phyloP scores from a whole-genome alignment of 2,113 vertebrate genomes.

The Nibea albiflora region DNA sequence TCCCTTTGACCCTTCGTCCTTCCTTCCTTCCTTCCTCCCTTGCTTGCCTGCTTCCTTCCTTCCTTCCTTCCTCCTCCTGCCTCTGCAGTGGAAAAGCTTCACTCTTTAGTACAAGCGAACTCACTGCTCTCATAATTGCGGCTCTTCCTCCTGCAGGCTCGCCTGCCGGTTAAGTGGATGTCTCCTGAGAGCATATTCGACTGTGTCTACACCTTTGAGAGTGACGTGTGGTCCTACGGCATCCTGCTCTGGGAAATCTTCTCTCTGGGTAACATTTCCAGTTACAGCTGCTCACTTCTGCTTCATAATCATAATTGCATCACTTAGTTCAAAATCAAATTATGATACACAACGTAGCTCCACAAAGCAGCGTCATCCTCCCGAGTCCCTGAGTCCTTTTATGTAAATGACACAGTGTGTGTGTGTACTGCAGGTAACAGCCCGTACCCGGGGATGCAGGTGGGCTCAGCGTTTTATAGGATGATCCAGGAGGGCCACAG shows the following conservation, averaged over 20 bases:
- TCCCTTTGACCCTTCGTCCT: not conserved
- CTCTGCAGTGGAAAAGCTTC: no score
- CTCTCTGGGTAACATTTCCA: conserved; percentile 90
- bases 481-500: conserved; percentile 98
- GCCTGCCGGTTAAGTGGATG: conserved; percentile 99
- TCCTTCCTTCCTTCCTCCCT: not conserved
- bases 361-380: not conserved
- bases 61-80: not conserved
- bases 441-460: conserved; percentile 95
- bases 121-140: not conserved
- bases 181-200: conserved; percentile 98
- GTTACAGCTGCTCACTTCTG: conserved; percentile 21
- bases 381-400: conserved; percentile 2
- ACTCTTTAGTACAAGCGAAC: not conserved
- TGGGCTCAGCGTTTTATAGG: conserved; percentile 97
- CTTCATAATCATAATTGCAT: conserved; percentile 15
- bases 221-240: conserved; percentile 98
- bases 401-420: not conserved
- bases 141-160: conserved; percentile 85
- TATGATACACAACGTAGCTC: not conserved
- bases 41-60: not conserved
- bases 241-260: conserved; percentile 99
- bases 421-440: conserved; percentile 89
- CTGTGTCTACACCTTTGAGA: conserved; percentile 96
- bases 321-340: conserved; percentile 36